phyloP scores from a whole-genome alignment of 2,797 vertebrate genomes.

The Diplodus sargus region DNA sequence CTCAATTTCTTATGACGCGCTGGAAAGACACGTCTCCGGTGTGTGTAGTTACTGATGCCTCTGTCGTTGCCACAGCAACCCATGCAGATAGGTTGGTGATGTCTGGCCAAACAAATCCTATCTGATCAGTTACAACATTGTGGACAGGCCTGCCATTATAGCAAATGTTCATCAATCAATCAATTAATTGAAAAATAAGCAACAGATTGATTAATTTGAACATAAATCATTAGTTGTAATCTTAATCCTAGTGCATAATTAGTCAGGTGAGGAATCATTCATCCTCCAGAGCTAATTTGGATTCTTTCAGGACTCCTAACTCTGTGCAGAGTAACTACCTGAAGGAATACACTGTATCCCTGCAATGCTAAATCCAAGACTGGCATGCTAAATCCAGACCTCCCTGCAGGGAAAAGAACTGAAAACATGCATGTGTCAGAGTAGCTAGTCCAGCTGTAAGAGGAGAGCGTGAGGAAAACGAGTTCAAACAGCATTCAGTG shows the following conservation, averaged over 20 bases:
- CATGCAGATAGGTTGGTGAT: no score
- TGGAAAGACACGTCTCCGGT: no score
- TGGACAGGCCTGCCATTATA: background rate
- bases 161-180: background rate
- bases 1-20: no score
- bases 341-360: slow-evolving; percentile 26
- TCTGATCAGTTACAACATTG: no score
- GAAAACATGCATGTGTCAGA: slow-evolving; percentile 65
- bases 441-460: slow-evolving; percentile 15
- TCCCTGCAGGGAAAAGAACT: slow-evolving; percentile 50
- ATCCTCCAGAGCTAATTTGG: background rate
- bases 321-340: slow-evolving; percentile 25
- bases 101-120: no score
- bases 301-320: background rate
- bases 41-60: no score
- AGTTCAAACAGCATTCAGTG: slow-evolving; percentile 33
- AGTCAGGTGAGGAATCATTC: background rate
- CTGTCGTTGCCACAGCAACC: no score
- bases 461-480: slow-evolving; percentile 20
- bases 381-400: slow-evolving; percentile 58
- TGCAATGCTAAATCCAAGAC: slow-evolving; percentile 60
- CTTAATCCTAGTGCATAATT: background rate
- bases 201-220: background rate
- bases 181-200: background rate
- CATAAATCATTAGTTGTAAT: background rate